Conservation (phyloP, 2,113 vertebrate genomes). For the Parus major region DNA sequence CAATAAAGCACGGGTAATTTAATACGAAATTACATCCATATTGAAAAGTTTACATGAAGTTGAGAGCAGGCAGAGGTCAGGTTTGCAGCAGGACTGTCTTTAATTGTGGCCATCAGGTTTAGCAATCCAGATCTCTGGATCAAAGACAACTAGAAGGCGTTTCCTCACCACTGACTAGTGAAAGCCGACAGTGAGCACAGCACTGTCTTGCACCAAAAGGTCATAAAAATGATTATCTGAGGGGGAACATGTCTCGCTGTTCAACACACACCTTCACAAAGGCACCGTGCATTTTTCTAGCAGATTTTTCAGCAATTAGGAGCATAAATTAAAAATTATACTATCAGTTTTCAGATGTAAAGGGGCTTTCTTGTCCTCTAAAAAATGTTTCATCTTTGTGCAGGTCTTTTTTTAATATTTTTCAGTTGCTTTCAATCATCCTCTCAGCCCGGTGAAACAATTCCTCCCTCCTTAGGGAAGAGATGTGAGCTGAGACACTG, state of each 20-base stretch:
- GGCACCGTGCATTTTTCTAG: neutral
- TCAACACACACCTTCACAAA: conserved; percentile 50
- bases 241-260: conserved; percentile 32
- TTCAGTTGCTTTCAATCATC: conserved; percentile 47
- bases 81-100: conserved; percentile 81
- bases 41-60: conserved; percentile 92
- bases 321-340: neutral
- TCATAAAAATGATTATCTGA: conserved; percentile 67
- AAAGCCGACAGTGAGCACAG: conserved; percentile 74
- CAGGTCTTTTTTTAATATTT: conserved; percentile 34
- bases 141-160: conserved; percentile 79
- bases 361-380: conserved; percentile 10
- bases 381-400: conserved; percentile 20
- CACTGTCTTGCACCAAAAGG: conserved; percentile 71
- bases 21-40: conserved; percentile 94
- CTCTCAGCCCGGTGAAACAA: neutral
- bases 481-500: conserved; percentile 5
- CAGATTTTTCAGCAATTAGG: conserved; percentile 34
- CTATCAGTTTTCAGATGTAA: conserved; percentile 27
- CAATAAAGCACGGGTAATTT: conserved; percentile 92
- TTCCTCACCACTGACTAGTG: conserved; percentile 67
- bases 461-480: conserved; percentile 42
- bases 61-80: conserved; percentile 83
- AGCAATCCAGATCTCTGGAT: conserved; percentile 76
- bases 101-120: conserved; percentile 83